phyloP scores from a whole-genome alignment of 1,140 invertebrate genomes.

The Eumaeus atala region DNA sequence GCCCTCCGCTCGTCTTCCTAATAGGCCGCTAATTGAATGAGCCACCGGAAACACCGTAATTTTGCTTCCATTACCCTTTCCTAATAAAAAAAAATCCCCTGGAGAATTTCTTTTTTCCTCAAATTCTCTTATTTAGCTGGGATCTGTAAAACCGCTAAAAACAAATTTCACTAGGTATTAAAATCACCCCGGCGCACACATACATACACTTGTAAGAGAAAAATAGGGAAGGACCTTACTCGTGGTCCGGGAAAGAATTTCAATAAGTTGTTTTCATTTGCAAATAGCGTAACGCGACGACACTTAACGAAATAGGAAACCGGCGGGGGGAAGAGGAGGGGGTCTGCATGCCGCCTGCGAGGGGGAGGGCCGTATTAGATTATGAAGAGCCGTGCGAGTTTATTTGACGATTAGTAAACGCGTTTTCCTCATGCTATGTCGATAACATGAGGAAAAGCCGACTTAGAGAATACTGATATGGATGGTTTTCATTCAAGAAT shows the following conservation, averaged over 20 bases:
- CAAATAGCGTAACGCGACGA: constrained; percentile 66
- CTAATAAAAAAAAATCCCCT: no score
- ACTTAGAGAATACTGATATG: no score
- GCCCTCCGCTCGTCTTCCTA: no score
- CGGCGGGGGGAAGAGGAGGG: constrained; percentile 34
- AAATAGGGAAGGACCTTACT: constrained; percentile 39
- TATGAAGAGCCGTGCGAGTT: constrained; percentile 41
- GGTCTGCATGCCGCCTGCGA: constrained; percentile 42
- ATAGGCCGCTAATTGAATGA: no score
- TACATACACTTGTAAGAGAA: constrained; percentile 32
- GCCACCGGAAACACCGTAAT: no score
- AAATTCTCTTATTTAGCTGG: no score
- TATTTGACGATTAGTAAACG: constrained; percentile 18
- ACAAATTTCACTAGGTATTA: background rate
- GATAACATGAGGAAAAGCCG: no score
- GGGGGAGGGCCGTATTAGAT: constrained; percentile 53
- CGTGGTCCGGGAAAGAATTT: constrained; percentile 63
- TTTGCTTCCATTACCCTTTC: no score
- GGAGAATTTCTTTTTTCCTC: no score
- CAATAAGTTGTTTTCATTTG: constrained; percentile 74
- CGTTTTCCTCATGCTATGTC: no score
- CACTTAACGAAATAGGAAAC: constrained; percentile 70
- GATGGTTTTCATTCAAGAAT: no score
- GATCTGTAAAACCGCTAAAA: background rate
- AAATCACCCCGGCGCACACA: constrained; percentile 1